Base-by-base conservation (phyloP, 2,888 invertebrate genomes). In the Taenaris catops region DNA sequence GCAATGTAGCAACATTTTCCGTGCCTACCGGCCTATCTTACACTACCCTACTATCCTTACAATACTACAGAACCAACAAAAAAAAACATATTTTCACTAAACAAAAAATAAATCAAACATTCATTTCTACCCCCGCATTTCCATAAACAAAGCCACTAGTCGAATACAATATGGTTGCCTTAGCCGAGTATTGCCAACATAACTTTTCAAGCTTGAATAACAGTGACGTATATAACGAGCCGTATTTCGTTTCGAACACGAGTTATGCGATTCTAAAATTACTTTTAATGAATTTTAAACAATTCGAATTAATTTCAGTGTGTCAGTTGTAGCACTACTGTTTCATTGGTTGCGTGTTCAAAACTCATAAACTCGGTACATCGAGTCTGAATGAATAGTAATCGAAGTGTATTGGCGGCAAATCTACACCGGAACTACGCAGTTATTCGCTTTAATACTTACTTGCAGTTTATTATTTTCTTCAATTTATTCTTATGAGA, bases 361-460 rank as follows among this genome's bases (percentile, higher is more conserved):
- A 29, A 19, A 8, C 33, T 37, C 54, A 48, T 66, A 62, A 63
- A 61, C 49, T 52, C 48, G 34, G 36, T 40, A 37, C 48, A 38
- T 46, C 46, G 43, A 36, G 37, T 44, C 47, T 41, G 26, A 28
- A 24, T 28, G 34, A 31, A 29, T 31, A 26, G 28, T 28, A 27
- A 33, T 34, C 27, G 38, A 34, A 34, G 44, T 46, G 31, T 21
- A 36, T 36, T 49, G 34, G 36, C 38, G 34, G 38, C 41, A 38
- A 34, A 55, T 60, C 60, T 50, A 51, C 57, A 63, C 71, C 73
- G 73, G 73, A 78, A 72, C 70, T 64, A 66, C 64, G 67, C 62
- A 48, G 55, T 49, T 51, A 53, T 46, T 52, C 49, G 53, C 49
- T 59, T 65, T 69, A 72, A 73, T 73, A 67, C 55, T 40, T 5